Percentiles rank a stretch among this genome's conserved stretches.
These are phyloP conservation scores for Engraulis encrasicolus DNA, from an alignment of 2,113 vertebrate species.

Conservation along the genomic window DNA sequence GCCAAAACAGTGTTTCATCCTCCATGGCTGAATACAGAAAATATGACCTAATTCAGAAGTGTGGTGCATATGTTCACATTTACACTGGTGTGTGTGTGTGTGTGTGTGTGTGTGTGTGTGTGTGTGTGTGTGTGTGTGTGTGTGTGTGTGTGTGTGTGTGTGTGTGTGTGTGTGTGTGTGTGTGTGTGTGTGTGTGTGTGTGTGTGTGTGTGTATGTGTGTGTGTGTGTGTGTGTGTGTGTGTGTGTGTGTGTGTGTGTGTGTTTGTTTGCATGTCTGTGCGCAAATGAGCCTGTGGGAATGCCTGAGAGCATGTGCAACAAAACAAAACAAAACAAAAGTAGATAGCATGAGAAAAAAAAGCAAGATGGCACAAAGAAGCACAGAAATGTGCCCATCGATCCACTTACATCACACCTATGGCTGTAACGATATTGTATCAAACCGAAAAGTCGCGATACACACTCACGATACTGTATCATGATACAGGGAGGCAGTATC, in stretches of 20 bases:
- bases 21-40: not conserved
- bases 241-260: too few species aligned
- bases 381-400: not conserved
- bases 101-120: not conserved
- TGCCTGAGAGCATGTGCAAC: too few species aligned
- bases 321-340: too few species aligned
- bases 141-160: not conserved
- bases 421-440: too few species aligned
- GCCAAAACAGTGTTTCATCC: not conserved
- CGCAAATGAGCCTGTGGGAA: too few species aligned
- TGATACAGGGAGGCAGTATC: too few species aligned
- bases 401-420: not conserved
- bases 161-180: not conserved
- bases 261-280: too few species aligned
- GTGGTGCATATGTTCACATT: too few species aligned
- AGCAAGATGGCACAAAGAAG: not conserved
- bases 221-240: too few species aligned
- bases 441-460: too few species aligned
- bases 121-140: not conserved
- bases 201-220: not conserved
- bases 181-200: not conserved
- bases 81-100: too few species aligned
- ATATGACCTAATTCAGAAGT: not conserved
- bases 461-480: too few species aligned
- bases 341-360: not conserved